phyloP scores from a whole-genome alignment of 2,797 vertebrate genomes.

The Gymnopithys bicolor region DNA sequence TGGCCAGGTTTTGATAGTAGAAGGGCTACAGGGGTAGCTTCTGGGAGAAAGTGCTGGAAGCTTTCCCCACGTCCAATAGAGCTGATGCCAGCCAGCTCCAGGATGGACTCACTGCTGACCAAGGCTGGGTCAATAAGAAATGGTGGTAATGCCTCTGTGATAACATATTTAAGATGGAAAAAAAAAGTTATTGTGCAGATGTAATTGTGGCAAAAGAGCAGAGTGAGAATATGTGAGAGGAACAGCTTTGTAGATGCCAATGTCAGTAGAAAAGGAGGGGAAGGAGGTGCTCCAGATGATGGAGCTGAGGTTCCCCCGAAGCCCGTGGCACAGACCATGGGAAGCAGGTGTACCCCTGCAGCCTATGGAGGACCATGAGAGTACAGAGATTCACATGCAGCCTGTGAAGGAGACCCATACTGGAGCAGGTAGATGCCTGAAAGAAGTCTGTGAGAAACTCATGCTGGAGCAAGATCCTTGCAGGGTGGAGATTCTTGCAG shows the following conservation, averaged over 20 bases:
- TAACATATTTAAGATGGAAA: not conserved
- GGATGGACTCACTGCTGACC: not conserved
- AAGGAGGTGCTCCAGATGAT: not conserved
- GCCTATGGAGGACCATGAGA: not conserved
- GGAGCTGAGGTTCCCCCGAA: not conserved
- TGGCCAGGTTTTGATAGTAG: not conserved
- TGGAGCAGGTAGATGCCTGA: not conserved
- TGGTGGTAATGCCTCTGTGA: not conserved
- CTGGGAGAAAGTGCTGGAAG: not conserved
- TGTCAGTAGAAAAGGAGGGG: not conserved
- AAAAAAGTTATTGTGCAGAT: not conserved
- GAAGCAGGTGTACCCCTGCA: not conserved
- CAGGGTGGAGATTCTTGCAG: not conserved
- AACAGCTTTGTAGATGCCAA: not conserved
- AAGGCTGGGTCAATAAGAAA: not conserved
- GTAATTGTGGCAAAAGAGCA: not conserved
- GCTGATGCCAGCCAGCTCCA: not conserved
- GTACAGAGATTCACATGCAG: not conserved
- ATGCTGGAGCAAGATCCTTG: not conserved
- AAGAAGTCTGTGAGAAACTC: not conserved
- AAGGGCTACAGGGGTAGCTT: not conserved
- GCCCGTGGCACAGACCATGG: fast-evolving
- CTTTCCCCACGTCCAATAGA: not conserved
- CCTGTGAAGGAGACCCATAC: not conserved
- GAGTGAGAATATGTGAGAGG: not conserved